Evolutionary conservation across 2,888 invertebrate species (phyloP), one percentile per base, ranked within the genome.

Genomic region (Tenthredo livida): DNA sequence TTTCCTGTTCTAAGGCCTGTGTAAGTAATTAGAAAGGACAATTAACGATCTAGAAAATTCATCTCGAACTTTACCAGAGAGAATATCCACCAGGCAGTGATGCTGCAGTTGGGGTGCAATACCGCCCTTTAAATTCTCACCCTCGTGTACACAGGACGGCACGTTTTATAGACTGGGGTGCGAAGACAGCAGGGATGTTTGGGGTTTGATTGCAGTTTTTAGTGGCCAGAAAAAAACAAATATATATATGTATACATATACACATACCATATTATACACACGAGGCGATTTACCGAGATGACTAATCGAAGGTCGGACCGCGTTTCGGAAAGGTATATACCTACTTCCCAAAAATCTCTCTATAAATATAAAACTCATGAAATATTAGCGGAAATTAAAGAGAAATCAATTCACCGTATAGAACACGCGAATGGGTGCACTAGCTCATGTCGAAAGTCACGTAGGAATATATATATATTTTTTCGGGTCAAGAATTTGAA

Each of bases 161-260:
- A 80, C 58, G 61, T 61, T 80, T 80, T 80, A 80, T 80, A 80
- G 67, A 65, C 70, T 83, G 1, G 83, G 83, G 83, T 83, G 83
- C 67, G 72, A 85, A 84, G 85, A 85, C 85, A 82, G 85, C 86
- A 78, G 83, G 73, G 85, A 84, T 84, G 86, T 84, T 86, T 85
- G 72, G 77, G 82, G 84, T 84, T 84, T 87, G 88, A 88, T 88
- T 86, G 86, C 86, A 80, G 85, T 86, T 88, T 88, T 88, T 87
- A 86, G 85, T 78, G 58, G 47, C 84, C 40, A 12, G 58, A 0
- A 70, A 6, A 7, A 50, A 37, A 37, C 37, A 37, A 37, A 37
- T 50, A 50, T 50, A 50, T 50, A 50, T 50, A 47, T 29, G 2
- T 29, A 29, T 29, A 29, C 2, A 29, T 29, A 29, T 29, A 29